These are phyloP conservation scores for Zenarchopterus dispar DNA, from an alignment of 2,797 vertebrate species.

Conservation along the genomic window DNA sequence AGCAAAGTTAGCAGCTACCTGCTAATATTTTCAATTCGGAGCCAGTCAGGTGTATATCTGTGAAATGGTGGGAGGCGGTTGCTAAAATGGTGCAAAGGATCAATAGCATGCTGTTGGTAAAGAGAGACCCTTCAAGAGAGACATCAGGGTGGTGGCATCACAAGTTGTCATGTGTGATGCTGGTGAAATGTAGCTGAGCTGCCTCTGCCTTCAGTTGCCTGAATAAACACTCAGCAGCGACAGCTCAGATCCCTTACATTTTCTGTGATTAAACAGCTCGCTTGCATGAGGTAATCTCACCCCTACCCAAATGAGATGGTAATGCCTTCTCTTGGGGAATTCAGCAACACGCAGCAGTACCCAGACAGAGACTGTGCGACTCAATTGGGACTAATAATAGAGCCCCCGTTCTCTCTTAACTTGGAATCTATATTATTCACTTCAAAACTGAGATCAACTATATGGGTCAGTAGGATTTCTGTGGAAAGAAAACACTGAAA, in stretches of 20 bases:
- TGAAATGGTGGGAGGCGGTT: constrained; percentile 63
- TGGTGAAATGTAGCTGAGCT: constrained; percentile 64
- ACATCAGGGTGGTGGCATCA: constrained; percentile 75
- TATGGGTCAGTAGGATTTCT: constrained; percentile 84
- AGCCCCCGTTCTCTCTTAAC: constrained; percentile 59
- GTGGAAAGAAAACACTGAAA: constrained; percentile 37
- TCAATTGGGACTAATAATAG: constrained; percentile 78
- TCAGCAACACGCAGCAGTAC: constrained; percentile 64
- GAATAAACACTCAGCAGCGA: constrained; percentile 61
- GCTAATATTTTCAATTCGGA: constrained; percentile 67
- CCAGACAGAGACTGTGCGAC: constrained; percentile 63
- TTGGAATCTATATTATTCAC: constrained; percentile 65
- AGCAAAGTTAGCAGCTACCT: constrained; percentile 55
- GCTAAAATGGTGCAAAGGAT: constrained; percentile 76
- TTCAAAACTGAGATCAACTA: constrained; percentile 80
- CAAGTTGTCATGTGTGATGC: constrained; percentile 79
- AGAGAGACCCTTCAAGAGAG: constrained; percentile 69
- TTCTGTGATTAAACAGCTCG: constrained; percentile 71
- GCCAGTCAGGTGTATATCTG: constrained; percentile 69
- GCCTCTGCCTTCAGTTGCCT: constrained; percentile 51
- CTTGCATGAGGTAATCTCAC: constrained; percentile 75
- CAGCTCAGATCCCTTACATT: constrained; percentile 52
- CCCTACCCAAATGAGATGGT: constrained; percentile 78
- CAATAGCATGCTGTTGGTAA: constrained; percentile 76
- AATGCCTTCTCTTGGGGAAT: constrained; percentile 78